Base-by-base conservation (phyloP, 1,140 invertebrate species). In the Plodia interpunctella region DNA sequence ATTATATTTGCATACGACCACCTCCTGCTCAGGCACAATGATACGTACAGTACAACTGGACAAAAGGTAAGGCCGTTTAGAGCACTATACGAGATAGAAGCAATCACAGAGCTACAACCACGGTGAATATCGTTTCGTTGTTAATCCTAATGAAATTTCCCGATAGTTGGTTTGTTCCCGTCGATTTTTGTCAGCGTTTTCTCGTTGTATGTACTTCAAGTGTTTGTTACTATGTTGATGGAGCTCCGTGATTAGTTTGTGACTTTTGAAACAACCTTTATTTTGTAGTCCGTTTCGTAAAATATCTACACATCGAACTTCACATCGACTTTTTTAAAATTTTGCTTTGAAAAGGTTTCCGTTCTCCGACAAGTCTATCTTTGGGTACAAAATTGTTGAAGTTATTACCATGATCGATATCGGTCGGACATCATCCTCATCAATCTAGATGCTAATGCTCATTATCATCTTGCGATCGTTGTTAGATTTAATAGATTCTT, bases 1-100 rank as follows among this genome's bases (percentile, higher is more conserved):
- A 76, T 79, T 73, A 76, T 76, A 76, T 76, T 76, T 76, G 73
- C 73, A 76, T 76, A 70, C 63, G 62, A 70, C 68, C 66, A 68
- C 72, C 69, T 68, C 67, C 65, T 63, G 61, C 51, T 15, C 38
- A 58, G 52, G 55, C 49, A 65, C 58, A 67, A 57, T 62, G 68
- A 60, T 61, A 63, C 59, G 44, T 44, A 57, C 59, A 56, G 44
- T 44, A 57, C 59, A 56, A 60, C 21, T 32, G 51, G 55, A 71
- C 63, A 63, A 71, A 70, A 60, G 63, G 62, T 65, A 51, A 63
- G 57, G 61, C 56, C 63, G 57, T 62, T 53, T 60, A 68, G 32
- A 62, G 51, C 51, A 13, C 19, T 13, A 18, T 20, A 11, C 51
- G 38, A n/a, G 13, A 44, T 44, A 10, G 38, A 44, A 44, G 38